Base-by-base conservation (phyloP, 2,888 invertebrate genomes). In the Geophilus truncorum region DNA sequence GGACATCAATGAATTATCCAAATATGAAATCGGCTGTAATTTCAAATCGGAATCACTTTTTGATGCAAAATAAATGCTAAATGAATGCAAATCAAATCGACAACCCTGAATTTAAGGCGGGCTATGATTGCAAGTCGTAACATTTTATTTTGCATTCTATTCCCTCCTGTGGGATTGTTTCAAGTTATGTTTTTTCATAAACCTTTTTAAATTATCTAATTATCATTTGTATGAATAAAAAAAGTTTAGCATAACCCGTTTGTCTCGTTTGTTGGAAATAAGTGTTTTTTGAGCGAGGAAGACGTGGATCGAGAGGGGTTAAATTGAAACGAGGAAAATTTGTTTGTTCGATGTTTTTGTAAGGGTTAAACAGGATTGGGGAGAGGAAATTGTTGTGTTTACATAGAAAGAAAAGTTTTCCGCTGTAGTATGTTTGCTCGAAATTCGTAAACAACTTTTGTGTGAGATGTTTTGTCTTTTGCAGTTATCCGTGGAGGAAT, bases 361-460 rank as follows among this genome's bases (percentile, higher is more conserved):
- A 70, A 15, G 70, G 70, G 70, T 70, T 70, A 5, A 70, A 70
- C 70, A 23, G 70, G 70, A 70, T 9, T 70, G 70, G 28, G 28
- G 70, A 70, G 70, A 70, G 70, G 70, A 70, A 70, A 70, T 70
- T 70, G 70, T 70, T 70, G 12, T 70, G 70, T 70, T 70, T 70
- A 70, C 70, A 70, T 9, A 70, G 25, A 28, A 28, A 12, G 28
- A 70, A 28, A 70, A 23, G n/a, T 45, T 70, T 70, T 70, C 70
- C 70, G 70, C n/a, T 70, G 70, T 28, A 70, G 70, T 28, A 25
- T 70, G 25, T 70, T 70, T 70, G 70, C 70, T 70, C 28, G 70
- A n/a, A 70, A 70, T 70, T 70, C 28, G 70, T 70, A 70, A 70
- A 70, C 70, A 70, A 51, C 51, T 51, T 25, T 23, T 12, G 70